phyloP scores from a whole-genome alignment of 2,113 vertebrate species.

The Scytalopus superciliaris region DNA sequence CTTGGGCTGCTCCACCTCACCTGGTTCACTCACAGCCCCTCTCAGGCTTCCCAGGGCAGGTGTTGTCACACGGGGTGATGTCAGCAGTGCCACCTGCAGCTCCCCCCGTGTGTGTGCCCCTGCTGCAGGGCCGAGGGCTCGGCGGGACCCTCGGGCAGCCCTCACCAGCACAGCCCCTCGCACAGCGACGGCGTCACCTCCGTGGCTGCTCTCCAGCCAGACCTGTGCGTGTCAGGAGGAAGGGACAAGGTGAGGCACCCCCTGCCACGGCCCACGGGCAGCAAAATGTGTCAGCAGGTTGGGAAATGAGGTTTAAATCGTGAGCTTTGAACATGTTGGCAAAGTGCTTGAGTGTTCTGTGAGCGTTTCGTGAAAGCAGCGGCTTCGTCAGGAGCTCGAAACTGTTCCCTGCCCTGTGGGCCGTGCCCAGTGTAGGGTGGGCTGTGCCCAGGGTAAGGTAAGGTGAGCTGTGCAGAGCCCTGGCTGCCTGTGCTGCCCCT shows the following conservation, averaged over 20 bases:
- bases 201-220: slow-evolving; percentile 82
- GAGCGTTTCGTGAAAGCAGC: not conserved
- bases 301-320: not conserved
- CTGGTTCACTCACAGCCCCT: not conserved
- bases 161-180: slow-evolving; percentile 75
- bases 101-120: not conserved
- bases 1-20: rapidly evolving
- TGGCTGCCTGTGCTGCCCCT: not conserved
- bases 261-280: not conserved
- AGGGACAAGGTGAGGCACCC: slow-evolving; percentile 83
- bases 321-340: not conserved
- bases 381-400: not conserved
- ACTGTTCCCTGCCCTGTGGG: not conserved
- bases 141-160: not conserved
- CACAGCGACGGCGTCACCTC: slow-evolving; percentile 81
- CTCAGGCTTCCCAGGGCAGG: not conserved
- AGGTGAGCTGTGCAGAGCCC: no score
- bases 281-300: not conserved
- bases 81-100: not conserved
- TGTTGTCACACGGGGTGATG: not conserved
- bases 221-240: slow-evolving; percentile 90
- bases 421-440: rapidly evolving
- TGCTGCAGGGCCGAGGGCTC: slow-evolving; percentile 72
- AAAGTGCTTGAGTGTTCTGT: not conserved
- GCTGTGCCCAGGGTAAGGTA: no score